These are phyloP conservation scores for Drosophila miranda DNA, from an alignment of 1,140 invertebrate genomes.

Conservation along the genomic window DNA sequence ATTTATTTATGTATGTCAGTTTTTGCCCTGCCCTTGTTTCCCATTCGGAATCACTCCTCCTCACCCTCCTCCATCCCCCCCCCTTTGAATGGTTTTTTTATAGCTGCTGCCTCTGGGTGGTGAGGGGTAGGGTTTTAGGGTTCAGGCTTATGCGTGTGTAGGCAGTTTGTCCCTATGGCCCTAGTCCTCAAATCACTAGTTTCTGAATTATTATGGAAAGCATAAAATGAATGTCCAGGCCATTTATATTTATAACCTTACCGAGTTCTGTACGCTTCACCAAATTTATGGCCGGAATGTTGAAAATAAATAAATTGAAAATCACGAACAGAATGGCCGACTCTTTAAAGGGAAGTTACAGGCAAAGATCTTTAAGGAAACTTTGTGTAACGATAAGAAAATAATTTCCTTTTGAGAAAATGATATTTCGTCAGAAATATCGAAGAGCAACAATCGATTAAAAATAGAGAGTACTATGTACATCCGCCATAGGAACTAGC, in stretches of 20 bases:
- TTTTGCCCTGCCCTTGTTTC: conserved; percentile 35
- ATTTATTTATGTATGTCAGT: conserved; percentile 78
- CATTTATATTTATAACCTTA: conserved; percentile 80
- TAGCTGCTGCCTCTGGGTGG: conserved; percentile 47
- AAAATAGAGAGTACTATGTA: too few relatives aligned
- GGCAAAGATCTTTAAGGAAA: too few relatives aligned
- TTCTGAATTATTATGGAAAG: conserved; percentile 78
- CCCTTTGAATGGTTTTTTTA: conserved; percentile 50
- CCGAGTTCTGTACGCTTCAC: conserved; percentile 67
- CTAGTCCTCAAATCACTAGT: conserved; percentile 69
- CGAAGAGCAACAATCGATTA: too few relatives aligned
- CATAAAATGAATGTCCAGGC: conserved; percentile 75
- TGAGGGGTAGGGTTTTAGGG: conserved; percentile 16
- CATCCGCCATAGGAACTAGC: too few relatives aligned
- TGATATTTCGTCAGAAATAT: too few relatives aligned
- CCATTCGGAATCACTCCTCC: conserved; percentile 32
- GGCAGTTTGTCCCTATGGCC: conserved; percentile 58
- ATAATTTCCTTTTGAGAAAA: too few relatives aligned
- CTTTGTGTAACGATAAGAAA: too few relatives aligned
- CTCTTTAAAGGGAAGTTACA: conserved; percentile 14
- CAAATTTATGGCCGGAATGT: conserved; percentile 65
- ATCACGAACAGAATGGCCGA: conserved; percentile 2
- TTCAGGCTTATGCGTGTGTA: conserved; percentile 65
- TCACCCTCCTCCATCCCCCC: neutral
- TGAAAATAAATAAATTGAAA: conserved; percentile 63